phyloP scores from a whole-genome alignment of 2,888 invertebrate genomes.

The Eueremaeus valkanovi region DNA sequence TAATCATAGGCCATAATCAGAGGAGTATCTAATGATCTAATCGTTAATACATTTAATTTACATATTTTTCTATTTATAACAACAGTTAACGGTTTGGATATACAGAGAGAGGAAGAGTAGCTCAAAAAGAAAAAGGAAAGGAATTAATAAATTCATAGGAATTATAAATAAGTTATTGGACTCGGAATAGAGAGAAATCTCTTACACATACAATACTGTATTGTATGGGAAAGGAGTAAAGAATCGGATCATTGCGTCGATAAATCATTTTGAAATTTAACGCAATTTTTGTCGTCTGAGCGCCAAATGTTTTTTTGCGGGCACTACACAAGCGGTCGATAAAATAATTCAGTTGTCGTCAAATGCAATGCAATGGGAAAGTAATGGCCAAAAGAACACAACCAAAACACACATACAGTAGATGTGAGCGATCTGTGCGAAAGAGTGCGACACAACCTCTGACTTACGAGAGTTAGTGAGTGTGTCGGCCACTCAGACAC shows the following conservation, averaged over 20 bases:
- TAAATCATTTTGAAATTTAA: slow-evolving; percentile 14
- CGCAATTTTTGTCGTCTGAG: background rate
- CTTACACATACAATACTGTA: background rate
- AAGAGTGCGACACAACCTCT: slow-evolving; percentile 3
- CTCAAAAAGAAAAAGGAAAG: background rate
- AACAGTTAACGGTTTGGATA: slow-evolving; percentile 15
- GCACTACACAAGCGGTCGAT: background rate
- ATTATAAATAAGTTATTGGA: slow-evolving; percentile 18
- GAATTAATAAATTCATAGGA: background rate
- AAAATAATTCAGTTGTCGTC: slow-evolving; percentile 29
- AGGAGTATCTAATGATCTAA: slow-evolving; percentile 1
- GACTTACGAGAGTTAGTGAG: too few species aligned
- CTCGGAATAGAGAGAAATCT: background rate
- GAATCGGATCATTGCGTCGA: slow-evolving; percentile 4
- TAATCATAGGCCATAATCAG: background rate
- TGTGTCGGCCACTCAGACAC: background rate
- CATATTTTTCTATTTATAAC: slow-evolving; percentile 6
- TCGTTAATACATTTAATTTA: slow-evolving; percentile 9
- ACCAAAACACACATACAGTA: background rate
- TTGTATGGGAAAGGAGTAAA: background rate
- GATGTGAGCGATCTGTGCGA: background rate
- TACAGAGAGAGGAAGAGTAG: background rate
- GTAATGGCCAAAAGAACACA: slow-evolving; percentile 17
- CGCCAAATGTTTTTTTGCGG: background rate
- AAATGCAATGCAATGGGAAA: background rate